A percentile compares a stretch with the other conserved stretches of the same genome.
These are phyloP conservation scores for Hyperopisus bebe DNA, from an alignment of 2,113 vertebrate species.

Conservation along the genomic window DNA sequence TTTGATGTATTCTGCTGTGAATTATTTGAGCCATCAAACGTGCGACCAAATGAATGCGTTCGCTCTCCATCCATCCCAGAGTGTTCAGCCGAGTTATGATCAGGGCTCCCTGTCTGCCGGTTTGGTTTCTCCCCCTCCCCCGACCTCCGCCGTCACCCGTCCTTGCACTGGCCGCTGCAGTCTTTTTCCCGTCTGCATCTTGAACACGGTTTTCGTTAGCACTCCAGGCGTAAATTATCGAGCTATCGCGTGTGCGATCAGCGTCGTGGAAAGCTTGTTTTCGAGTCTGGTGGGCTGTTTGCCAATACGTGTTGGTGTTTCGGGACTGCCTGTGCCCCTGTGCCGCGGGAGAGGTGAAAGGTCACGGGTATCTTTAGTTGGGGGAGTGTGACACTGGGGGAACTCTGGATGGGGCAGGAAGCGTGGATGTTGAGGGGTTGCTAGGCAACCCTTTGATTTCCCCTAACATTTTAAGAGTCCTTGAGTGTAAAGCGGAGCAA, in stretches of 20 bases:
- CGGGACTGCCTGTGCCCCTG: background rate
- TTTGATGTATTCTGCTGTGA: background rate
- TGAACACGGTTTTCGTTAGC: background rate
- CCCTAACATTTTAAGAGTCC: conserved; percentile 30
- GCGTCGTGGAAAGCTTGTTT: background rate
- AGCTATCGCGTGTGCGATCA: background rate
- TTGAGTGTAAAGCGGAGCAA: conserved; percentile 9
- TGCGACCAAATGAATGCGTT: background rate
- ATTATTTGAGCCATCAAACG: background rate
- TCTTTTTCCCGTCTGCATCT: background rate
- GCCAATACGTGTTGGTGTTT: background rate
- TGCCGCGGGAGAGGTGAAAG: background rate
- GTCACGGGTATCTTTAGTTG: background rate
- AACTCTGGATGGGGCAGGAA: background rate
- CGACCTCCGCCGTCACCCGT: background rate
- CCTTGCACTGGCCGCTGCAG: background rate
- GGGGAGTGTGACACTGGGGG: background rate
- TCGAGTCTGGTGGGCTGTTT: background rate
- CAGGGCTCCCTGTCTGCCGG: background rate
- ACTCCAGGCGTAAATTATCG: background rate
- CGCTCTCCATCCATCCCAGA: background rate
- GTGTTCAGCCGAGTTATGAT: background rate
- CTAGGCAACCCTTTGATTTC: conserved; percentile 27
- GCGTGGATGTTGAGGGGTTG: conserved; percentile 29
- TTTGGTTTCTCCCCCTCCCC: background rate